Percentiles rank a stretch among this genome's conserved stretches.
These are phyloP conservation scores for Ctenoplectra terminalis DNA, from an alignment of 1,140 invertebrate species.

Conservation along the genomic window DNA sequence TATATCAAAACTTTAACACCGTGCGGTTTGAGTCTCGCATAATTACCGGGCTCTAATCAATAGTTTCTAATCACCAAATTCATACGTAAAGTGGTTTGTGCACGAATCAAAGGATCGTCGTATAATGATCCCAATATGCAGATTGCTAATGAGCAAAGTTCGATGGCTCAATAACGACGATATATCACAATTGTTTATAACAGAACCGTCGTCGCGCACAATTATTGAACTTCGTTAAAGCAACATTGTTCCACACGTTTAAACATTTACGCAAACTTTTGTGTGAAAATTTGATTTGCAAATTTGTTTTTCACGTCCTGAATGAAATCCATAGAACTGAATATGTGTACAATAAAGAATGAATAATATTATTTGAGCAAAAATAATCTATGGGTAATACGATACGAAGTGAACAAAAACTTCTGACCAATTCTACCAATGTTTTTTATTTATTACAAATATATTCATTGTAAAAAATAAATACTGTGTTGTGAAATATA, in stretches of 20 bases:
- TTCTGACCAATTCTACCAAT: too few relatives aligned
- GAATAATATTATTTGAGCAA: too few relatives aligned
- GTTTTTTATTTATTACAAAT: too few relatives aligned
- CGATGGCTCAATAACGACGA: neutral
- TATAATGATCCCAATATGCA: neutral
- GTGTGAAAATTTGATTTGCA: neutral
- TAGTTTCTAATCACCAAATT: conserved; percentile 30
- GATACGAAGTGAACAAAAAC: too few relatives aligned
- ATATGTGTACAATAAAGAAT: too few relatives aligned
- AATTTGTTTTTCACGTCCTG: neutral
- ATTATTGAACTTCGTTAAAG: neutral
- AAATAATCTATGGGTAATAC: too few relatives aligned
- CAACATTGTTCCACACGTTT: neutral
- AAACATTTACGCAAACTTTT: neutral
- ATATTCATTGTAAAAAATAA: too few relatives aligned
- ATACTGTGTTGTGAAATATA: too few relatives aligned
- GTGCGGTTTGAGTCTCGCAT: neutral
- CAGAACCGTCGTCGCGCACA: too few relatives aligned
- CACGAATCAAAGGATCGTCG: conserved; percentile 15
- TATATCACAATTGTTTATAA: conserved; percentile 5
- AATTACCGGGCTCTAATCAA: conserved; percentile 33
- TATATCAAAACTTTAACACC: neutral
- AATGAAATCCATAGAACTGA: neutral
- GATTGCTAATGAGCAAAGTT: conserved; percentile 39
- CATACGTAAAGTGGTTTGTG: conserved; percentile 16